Evolutionary conservation across 2,888 invertebrate species (phyloP).

Genomic region (Tetrapedia diversipes): DNA sequence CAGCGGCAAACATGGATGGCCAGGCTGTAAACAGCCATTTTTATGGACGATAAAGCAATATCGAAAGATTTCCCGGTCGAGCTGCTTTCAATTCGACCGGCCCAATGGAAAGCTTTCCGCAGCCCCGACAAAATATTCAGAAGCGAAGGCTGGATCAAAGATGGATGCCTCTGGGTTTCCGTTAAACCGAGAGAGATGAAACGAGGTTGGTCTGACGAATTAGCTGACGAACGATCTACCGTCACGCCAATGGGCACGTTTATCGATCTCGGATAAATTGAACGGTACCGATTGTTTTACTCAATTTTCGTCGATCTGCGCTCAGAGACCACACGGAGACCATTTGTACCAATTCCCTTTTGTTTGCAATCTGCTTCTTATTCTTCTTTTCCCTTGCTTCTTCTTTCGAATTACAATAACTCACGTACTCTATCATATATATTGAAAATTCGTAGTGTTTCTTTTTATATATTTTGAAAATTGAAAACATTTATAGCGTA

Average conservation of each 20-base stretch:
- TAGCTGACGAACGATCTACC: conserved; percentile 34
- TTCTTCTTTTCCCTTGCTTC: background rate
- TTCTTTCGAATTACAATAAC: too few species aligned
- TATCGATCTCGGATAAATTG: conserved; percentile 52
- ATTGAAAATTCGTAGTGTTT: too few species aligned
- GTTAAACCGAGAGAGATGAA: conserved; percentile 19
- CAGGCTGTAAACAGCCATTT: conserved; percentile 65
- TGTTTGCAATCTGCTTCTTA: conserved; percentile 1
- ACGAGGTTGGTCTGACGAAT: conserved; percentile 41
- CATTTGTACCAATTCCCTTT: conserved; percentile 39
- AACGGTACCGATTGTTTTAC: conserved; percentile 21
- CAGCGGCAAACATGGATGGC: conserved; percentile 17
- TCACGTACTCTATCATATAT: too few species aligned
- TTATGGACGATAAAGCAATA: conserved; percentile 71
- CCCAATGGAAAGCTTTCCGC: conserved; percentile 51
- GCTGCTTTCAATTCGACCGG: conserved; percentile 60
- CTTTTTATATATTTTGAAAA: too few species aligned
- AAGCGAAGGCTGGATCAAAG: conserved; percentile 41
- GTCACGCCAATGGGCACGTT: conserved; percentile 48
- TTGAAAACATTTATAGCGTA: too few species aligned
- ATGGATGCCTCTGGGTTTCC: conserved; percentile 24
- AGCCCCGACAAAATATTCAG: conserved; percentile 48
- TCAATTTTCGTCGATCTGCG: conserved; percentile 17
- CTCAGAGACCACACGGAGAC: background rate
- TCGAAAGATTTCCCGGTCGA: conserved; percentile 61